Evolutionary conservation across 1,140 invertebrate species (phyloP).

Genomic region (Neuroterus valhalla): DNA sequence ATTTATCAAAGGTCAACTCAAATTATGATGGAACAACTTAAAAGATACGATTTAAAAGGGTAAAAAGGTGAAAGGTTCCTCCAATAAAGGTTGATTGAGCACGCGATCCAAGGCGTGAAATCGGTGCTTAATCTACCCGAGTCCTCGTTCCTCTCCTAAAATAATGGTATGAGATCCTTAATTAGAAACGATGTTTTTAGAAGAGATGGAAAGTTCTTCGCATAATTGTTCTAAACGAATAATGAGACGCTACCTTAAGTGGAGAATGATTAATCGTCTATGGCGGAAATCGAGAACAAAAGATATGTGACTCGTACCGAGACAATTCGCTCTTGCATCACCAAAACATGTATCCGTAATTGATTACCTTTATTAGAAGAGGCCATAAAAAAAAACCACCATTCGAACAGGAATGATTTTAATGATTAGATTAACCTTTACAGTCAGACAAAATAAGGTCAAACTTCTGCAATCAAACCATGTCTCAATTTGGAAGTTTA

Average conservation of each 20-base stretch:
- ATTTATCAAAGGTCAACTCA: not conserved
- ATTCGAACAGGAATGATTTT: too few relatives aligned
- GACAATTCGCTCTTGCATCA: conserved; percentile 8
- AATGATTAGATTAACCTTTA: too few relatives aligned
- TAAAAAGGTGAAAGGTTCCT: conserved; percentile 62
- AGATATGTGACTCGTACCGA: not conserved
- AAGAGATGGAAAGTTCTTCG: not conserved
- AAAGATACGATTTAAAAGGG: conserved; percentile 35
- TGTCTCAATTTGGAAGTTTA: too few relatives aligned
- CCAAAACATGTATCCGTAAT: too few relatives aligned
- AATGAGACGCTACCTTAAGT: not conserved
- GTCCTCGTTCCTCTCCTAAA: conserved; percentile 31
- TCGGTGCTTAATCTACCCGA: conserved; percentile 49
- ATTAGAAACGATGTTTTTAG: not conserved
- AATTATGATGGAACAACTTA: not conserved
- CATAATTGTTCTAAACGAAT: conserved; percentile 13
- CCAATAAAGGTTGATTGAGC: conserved; percentile 59
- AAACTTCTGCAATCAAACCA: too few relatives aligned
- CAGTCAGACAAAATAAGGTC: too few relatives aligned
- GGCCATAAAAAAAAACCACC: too few relatives aligned
- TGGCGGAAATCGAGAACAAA: conserved; percentile 26
- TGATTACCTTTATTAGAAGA: too few relatives aligned
- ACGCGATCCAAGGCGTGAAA: conserved; percentile 60
- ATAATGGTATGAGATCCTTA: conserved; percentile 22
- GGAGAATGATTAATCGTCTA: not conserved